These are phyloP conservation scores for Raja brachyura DNA, from an alignment of 2,113 vertebrate genomes.

Conservation along the genomic window DNA sequence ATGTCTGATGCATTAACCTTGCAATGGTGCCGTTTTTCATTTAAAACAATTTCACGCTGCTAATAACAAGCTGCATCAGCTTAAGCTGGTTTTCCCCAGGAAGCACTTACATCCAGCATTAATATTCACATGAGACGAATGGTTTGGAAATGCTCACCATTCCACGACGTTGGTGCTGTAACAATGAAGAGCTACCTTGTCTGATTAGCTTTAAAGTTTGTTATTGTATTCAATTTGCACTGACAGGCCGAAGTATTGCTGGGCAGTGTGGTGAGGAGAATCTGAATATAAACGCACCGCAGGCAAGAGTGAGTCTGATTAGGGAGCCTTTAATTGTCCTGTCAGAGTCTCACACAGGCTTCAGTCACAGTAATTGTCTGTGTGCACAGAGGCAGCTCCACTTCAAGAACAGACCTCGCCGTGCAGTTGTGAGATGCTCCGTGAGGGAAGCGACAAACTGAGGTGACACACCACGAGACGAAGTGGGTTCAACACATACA, in stretches of 20 bases:
- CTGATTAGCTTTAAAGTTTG: not conserved
- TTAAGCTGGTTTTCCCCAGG: not conserved
- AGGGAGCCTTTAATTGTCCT: constrained; percentile 33
- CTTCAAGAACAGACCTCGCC: not conserved
- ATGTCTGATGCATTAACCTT: not conserved
- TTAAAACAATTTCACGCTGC: not conserved
- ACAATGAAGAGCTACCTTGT: not conserved
- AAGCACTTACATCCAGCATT: not conserved
- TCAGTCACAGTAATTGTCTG: constrained; percentile 11
- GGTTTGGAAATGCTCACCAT: not conserved
- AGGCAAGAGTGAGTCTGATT: not conserved
- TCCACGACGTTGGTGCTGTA: not conserved
- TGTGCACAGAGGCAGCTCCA: not conserved
- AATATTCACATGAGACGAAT: not conserved
- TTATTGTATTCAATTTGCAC: constrained; percentile 35
- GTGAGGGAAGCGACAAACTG: not conserved
- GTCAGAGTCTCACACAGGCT: constrained; percentile 29
- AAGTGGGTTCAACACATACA: not conserved
- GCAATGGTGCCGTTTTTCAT: not conserved
- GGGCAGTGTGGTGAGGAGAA: not conserved
- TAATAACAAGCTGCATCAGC: not conserved
- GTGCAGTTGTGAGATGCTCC: not conserved
- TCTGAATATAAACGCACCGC: constrained; percentile 31
- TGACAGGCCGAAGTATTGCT: not conserved
- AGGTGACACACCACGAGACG: not conserved